phyloP scores from a whole-genome alignment of 1,140 invertebrate species.

The Sarcophaga peregrina region DNA sequence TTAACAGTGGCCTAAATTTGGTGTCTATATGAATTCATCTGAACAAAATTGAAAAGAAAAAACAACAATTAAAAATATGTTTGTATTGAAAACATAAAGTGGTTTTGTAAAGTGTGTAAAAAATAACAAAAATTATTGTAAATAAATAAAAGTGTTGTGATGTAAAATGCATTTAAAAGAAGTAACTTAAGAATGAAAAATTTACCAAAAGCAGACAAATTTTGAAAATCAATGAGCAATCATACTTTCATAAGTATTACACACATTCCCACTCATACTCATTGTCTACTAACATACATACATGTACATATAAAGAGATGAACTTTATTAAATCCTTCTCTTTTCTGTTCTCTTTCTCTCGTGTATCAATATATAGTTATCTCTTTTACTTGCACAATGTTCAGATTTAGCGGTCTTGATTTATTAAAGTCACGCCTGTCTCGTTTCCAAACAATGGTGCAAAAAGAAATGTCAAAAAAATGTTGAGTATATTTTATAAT shows the following conservation, averaged over 20 bases:
- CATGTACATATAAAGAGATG: not conserved
- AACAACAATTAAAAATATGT: too few species aligned
- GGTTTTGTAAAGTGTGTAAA: not conserved
- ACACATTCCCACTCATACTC: not conserved
- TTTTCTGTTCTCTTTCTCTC: constrained; percentile 1
- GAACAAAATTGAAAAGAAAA: too few species aligned
- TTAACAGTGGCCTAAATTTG: constrained; percentile 9
- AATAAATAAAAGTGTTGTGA: constrained; percentile 7
- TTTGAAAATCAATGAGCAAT: constrained; percentile 40
- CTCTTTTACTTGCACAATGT: constrained; percentile 24
- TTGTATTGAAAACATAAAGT: too few species aligned
- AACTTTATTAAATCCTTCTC: not conserved
- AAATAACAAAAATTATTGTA: not conserved
- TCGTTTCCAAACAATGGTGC: not conserved
- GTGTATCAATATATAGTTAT: constrained; percentile 16
- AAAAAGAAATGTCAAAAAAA: constrained; percentile 15
- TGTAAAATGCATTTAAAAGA: constrained; percentile 5
- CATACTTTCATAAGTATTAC: constrained; percentile 39
- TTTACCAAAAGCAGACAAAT: constrained; percentile 9
- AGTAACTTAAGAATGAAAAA: not conserved
- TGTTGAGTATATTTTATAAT: not conserved
- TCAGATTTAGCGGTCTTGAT: constrained; percentile 32
- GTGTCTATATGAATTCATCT: not conserved
- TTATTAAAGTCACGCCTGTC: constrained; percentile 41
- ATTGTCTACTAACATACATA: not conserved